These are phyloP conservation scores for Rhipidura dahli DNA, from an alignment of 2,113 vertebrate genomes.

Conservation along the genomic window DNA sequence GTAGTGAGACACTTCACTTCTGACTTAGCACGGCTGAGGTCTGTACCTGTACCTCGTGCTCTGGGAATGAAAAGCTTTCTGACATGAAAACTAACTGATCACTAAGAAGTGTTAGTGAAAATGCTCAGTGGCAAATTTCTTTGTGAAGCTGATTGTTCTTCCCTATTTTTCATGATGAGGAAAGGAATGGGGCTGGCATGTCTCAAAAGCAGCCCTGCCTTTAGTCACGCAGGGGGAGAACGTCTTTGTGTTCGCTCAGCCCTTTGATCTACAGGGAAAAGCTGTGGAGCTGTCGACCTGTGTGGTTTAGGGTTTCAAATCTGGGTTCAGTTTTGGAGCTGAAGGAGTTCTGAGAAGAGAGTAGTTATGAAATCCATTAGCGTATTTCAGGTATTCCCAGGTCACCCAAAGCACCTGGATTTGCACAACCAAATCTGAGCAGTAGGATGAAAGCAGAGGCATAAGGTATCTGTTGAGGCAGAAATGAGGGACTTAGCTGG, in stretches of 20 bases:
- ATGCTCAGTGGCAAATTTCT: constrained; percentile 26
- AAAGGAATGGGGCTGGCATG: background rate
- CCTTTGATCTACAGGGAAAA: constrained; percentile 39
- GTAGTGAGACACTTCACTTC: background rate
- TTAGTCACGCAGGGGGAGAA: constrained; percentile 3
- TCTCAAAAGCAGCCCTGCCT: constrained; percentile 39
- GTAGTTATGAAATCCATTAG: background rate
- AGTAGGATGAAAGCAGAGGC: background rate
- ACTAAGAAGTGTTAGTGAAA: background rate
- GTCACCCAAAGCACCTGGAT: background rate
- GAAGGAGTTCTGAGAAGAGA: background rate
- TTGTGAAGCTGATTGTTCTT: constrained; percentile 43
- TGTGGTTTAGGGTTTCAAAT: constrained; percentile 41
- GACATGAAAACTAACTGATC: constrained; percentile 23
- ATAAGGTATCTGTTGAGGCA: background rate
- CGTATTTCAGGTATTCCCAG: background rate
- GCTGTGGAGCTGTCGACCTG: background rate
- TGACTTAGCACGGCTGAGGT: background rate
- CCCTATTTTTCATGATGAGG: constrained; percentile 45
- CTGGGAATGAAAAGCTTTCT: background rate
- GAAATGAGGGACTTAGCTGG: background rate
- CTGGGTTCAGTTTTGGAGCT: constrained; percentile 12
- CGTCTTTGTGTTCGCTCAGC: background rate
- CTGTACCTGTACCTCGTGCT: background rate
- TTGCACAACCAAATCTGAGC: background rate